Evolutionary conservation across 2,888 invertebrate species (phyloP), one percentile per base, ranked within the genome.

Genomic region (Synanthedon andrenaeformis): DNA sequence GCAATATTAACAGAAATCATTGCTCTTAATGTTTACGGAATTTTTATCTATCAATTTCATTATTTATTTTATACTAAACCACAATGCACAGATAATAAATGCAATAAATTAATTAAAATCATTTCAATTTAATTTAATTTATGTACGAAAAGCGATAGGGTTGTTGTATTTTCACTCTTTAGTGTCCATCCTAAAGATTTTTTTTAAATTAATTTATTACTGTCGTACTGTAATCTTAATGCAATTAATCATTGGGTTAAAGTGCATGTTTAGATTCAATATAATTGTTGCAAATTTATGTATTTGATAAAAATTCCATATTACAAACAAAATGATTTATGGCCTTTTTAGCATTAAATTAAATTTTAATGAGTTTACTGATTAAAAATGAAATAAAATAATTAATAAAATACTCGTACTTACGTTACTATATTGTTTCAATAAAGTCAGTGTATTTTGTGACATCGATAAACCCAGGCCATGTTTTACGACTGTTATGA

Each of bases 31-130:
- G 72, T 78, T 76, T 75, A 68, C 67, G 52, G 59, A 45, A 59
- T 66, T 69, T 66, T 70, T 73, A 76, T 76, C 70, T 63, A 45
- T 45, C 13, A 14, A 45, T 14, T 13, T 62, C 57, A 52, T 59
- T 61, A 59, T 64, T 73, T 71, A 72, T 70, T 75, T 74, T 67
- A 66, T 67, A 69, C 64, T 55, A 56, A 52, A 56, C 59, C 58
- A 61, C 55, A 57, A 61, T 55, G 53, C 59, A 62, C 56, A 57
- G 72, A 71, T 72, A 72, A 55, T 57, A 52, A 61, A 59, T 58
- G 64, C 63, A 74, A 76, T 75, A 73, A 76, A 70, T 79, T 69
- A 72, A 59, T 70, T 70, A 72, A 77, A 72, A 77, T 76, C 76
- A 72, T 76, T 71, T 73, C 56, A 67, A 72, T 76, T 71, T 73